Evolutionary conservation across 2,888 invertebrate genomes (phyloP), one percentile per base, ranked within the genome.

Genomic region (Nysson spinosus): DNA sequence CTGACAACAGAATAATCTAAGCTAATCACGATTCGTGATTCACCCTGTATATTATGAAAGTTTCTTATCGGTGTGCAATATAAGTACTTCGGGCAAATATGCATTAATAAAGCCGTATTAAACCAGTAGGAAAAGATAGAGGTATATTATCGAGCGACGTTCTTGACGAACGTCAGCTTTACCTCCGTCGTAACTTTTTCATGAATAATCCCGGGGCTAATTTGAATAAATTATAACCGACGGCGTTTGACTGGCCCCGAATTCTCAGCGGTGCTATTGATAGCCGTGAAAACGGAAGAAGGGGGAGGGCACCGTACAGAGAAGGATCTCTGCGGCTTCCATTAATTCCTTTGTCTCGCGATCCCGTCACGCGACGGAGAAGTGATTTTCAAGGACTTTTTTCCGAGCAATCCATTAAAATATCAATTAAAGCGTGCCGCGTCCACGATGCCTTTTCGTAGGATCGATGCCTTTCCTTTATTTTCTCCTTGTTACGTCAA

Each of bases 201-300:
- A 85, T 85, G 85, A 86, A 85, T 85, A 85, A 85, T 85, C 81
- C 81, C 74, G 71, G 30, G 72, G 78, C 81, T 86, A 83, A 87
- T 86, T 86, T 85, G 79, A 85, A 87, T 87, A 86, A 86, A 87
- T 87, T 86, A 86, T 84, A 86, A 85, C 83, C 83, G 78, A 85
- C 83, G 85, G 85, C 82, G 83, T 86, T 86, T 86, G 86, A 86
- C 85, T 82, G 80, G 65, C 30, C 77, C 77, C 76, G 74, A 80
- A 82, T 82, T 72, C 72, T 72, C 76, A 52, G 50, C 56, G 54
- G 69, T 51, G 71, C 70, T 83, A 85, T 83, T 83, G 83, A 84
- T 82, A 83, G 78, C 78, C 79, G 68, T 79, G 80, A 80, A 82
- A 83, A 81, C 74, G 81, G 78, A 80, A 79, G 69, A 77, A 75